phyloP scores from a whole-genome alignment of 2,888 invertebrate genomes.

The Sesia bembeciformis region DNA sequence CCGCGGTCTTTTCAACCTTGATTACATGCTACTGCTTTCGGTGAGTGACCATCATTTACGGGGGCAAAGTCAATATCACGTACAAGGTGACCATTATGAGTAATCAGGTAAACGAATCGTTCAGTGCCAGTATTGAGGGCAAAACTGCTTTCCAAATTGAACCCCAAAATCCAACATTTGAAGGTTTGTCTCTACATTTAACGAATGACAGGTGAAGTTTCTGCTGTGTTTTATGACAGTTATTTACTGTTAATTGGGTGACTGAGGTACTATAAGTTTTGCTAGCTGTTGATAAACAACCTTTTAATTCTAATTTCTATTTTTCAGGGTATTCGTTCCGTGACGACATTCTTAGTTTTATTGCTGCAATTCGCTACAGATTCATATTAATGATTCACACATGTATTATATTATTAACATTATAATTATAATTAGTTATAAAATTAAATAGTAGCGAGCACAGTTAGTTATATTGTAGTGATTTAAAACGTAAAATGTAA shows the following conservation, averaged over 20 bases:
- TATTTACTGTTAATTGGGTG: not conserved
- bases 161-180: too few species aligned
- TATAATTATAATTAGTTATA: too few species aligned
- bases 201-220: not conserved
- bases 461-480: too few species aligned
- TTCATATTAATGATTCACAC: slow-evolving; percentile 1
- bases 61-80: not conserved
- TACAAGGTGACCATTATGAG: too few species aligned
- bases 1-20: slow-evolving; percentile 29
- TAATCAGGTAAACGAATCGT: too few species aligned
- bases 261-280: not conserved
- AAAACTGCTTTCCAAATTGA: too few species aligned
- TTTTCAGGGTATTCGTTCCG: slow-evolving; percentile 28
- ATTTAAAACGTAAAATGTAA: too few species aligned
- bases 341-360: slow-evolving; percentile 39
- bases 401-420: not conserved
- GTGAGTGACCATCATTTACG: slow-evolving; percentile 14
- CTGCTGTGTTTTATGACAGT: not conserved
- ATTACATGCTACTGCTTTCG: slow-evolving; percentile 34
- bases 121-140: too few species aligned
- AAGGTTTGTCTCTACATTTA: too few species aligned
- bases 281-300: not conserved
- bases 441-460: too few species aligned
- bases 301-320: not conserved
- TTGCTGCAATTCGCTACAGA: slow-evolving; percentile 31